Percentiles rank a stretch among this genome's conserved stretches.
phyloP scores from a whole-genome alignment of 1,140 invertebrate genomes.

The Zaprionus ornatus region DNA sequence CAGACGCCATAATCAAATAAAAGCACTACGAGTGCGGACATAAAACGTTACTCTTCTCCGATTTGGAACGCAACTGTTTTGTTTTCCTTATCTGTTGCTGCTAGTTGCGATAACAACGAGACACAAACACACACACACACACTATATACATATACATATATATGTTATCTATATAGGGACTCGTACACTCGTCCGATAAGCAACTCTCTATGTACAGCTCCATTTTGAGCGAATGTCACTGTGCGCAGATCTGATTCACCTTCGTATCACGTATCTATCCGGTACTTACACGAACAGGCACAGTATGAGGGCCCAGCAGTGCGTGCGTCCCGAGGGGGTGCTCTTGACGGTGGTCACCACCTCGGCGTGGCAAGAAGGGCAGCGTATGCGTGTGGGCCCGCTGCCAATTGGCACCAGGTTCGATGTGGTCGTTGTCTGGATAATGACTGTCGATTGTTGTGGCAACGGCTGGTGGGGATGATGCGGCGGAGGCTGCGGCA shows the following conservation, averaged over 20 bases:
- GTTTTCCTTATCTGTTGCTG: slow-evolving; percentile 54
- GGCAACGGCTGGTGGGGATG: slow-evolving; percentile 62
- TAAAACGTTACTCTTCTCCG: not conserved
- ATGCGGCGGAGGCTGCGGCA: slow-evolving; percentile 55
- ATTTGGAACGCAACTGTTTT: slow-evolving; percentile 31
- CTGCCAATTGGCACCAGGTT: slow-evolving; percentile 83
- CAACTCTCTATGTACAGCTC: slow-evolving; percentile 5
- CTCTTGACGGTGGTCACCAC: slow-evolving; percentile 85
- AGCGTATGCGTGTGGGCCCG: slow-evolving; percentile 83
- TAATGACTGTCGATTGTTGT: slow-evolving; percentile 78
- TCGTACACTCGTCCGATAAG: slow-evolving; percentile 10
- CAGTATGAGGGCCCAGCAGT: slow-evolving; percentile 86
- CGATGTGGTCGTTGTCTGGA: slow-evolving; percentile 83
- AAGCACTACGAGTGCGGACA: not conserved
- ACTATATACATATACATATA: not conserved
- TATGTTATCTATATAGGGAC: not conserved
- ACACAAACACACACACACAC: not conserved
- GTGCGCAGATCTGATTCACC: not conserved
- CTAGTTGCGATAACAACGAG: slow-evolving; percentile 61
- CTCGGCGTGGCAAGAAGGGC: slow-evolving; percentile 85
- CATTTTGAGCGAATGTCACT: slow-evolving; percentile 23
- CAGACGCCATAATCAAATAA: not conserved
- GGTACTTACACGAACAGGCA: slow-evolving; percentile 85
- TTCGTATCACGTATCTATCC: not conserved
- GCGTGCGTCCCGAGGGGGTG: slow-evolving; percentile 86